These are phyloP conservation scores for Thalassaphorura encarpata DNA, from an alignment of 1,140 invertebrate genomes.

Conservation along the genomic window DNA sequence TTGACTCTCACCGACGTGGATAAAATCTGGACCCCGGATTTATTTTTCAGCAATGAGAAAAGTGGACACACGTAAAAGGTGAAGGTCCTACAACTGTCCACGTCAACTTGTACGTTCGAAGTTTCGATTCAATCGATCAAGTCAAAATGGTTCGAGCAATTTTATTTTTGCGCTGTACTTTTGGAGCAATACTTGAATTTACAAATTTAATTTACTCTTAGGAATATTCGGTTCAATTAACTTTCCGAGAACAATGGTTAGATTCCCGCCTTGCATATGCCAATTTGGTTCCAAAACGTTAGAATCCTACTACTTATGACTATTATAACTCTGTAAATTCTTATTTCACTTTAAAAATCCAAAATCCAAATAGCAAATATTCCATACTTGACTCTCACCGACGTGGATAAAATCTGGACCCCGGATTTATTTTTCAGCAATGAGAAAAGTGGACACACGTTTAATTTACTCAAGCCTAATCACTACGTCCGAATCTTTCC, in stretches of 20 bases:
- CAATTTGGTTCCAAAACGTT: not conserved
- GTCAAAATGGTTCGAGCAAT: conserved; percentile 40
- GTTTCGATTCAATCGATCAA: conserved; percentile 44
- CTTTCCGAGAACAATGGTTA: conserved; percentile 22
- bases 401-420: conserved; percentile 42
- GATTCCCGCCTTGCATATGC: conserved; percentile 11
- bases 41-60: conserved; percentile 46
- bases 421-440: conserved; percentile 46
- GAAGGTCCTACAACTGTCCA: conserved; percentile 31
- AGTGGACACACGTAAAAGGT: conserved; percentile 41
- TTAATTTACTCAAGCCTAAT: conserved; percentile 42
- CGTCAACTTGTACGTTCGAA: conserved; percentile 42
- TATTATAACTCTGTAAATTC: not conserved
- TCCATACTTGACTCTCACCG: conserved; percentile 37
- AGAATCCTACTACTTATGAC: not conserved
- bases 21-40: conserved; percentile 45
- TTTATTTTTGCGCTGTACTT: not conserved
- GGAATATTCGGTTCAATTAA: conserved; percentile 15
- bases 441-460: conserved; percentile 43
- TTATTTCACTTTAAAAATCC: not conserved
- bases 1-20: conserved; percentile 37
- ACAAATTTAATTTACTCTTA: not conserved
- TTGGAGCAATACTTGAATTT: conserved; percentile 5
- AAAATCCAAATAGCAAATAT: conserved; percentile 27
- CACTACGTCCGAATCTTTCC: conserved; percentile 41